A percentile compares a stretch with the other conserved stretches of the same genome.
These are phyloP conservation scores for Jordanella pulchra DNA, from an alignment of 2,797 vertebrate genomes.

Conservation along the genomic window DNA sequence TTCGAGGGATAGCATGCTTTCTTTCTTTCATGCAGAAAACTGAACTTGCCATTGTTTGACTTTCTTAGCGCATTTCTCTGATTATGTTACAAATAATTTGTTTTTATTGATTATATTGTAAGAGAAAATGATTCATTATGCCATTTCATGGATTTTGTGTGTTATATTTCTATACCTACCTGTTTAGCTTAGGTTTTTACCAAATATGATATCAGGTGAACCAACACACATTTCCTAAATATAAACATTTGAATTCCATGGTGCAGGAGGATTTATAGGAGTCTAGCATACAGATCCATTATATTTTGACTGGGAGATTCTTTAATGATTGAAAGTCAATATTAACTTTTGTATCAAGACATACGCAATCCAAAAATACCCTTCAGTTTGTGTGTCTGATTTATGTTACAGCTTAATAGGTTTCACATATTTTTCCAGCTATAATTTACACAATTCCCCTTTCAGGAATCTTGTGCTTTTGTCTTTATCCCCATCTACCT, in stretches of 20 bases:
- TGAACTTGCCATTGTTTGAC: conserved; percentile 42
- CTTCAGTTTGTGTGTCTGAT: conserved; percentile 30
- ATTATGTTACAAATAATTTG: conserved; percentile 70
- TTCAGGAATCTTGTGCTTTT: conserved; percentile 46
- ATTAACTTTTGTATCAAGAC: conserved; percentile 33
- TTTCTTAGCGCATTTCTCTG: conserved; percentile 54
- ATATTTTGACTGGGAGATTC: conserved; percentile 38
- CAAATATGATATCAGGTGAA: conserved; percentile 56
- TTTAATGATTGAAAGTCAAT: conserved; percentile 27
- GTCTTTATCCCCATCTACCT: conserved; percentile 72
- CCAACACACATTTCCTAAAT: conserved; percentile 34
- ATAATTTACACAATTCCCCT: conserved; percentile 27
- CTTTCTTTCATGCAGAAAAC: conserved; percentile 46
- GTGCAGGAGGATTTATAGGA: conserved; percentile 30
- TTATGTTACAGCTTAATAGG: conserved; percentile 37
- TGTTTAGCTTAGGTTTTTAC: conserved; percentile 57
- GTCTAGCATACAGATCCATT: conserved; percentile 36
- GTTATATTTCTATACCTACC: conserved; percentile 48
- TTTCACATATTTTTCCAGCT: conserved; percentile 27
- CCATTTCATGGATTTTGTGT: conserved; percentile 57
- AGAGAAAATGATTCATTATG: conserved; percentile 60
- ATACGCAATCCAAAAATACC: conserved; percentile 20
- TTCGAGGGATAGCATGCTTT: conserved; percentile 60
- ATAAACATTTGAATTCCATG: conserved; percentile 41
- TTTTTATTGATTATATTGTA: conserved; percentile 68